A percentile compares a stretch with the other conserved stretches of the same genome.
Evolutionary conservation across 2,113 vertebrate genomes (phyloP).

Genomic region (Anser cygnoides): DNA sequence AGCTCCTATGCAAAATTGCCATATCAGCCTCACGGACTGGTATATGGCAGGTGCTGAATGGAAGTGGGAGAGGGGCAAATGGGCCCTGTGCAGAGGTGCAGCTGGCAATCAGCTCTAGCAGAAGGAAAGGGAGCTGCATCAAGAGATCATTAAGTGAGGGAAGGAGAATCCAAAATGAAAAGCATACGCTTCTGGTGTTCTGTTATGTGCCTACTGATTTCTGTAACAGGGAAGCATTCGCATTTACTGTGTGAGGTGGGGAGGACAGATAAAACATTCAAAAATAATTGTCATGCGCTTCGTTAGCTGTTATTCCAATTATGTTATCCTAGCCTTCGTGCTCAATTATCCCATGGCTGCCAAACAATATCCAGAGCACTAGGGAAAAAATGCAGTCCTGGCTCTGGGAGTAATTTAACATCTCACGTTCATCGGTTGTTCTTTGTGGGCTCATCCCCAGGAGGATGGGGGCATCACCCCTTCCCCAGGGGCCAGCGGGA

Average conservation of each 20-base stretch:
- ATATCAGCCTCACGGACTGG: fast-evolving
- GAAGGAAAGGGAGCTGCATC: not conserved
- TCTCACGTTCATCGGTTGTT: not conserved
- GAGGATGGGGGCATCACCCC: not conserved
- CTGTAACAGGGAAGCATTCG: not conserved
- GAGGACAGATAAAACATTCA: not conserved
- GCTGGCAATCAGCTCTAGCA: not conserved
- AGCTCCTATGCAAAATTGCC: not conserved
- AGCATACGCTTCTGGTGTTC: not conserved
- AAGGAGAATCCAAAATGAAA: not conserved
- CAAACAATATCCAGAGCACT: not conserved
- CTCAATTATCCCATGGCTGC: not conserved
- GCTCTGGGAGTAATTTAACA: slow-evolving; percentile 7
- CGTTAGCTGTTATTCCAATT: slow-evolving; percentile 6
- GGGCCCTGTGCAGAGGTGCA: not conserved
- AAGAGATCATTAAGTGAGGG: not conserved
- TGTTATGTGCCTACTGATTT: not conserved
- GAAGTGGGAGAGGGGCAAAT: not conserved
- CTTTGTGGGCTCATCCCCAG: not conserved
- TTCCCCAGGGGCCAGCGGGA: not conserved
- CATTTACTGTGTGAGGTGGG: not conserved
- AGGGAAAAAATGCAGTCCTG: not conserved
- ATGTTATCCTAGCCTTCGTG: not conserved
- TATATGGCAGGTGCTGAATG: not conserved
- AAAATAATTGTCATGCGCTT: not conserved